Percentiles rank a stretch among this genome's conserved stretches.
Conservation (phyloP, 2,888 invertebrate species). For the Caenorhabditis angaria region DNA sequence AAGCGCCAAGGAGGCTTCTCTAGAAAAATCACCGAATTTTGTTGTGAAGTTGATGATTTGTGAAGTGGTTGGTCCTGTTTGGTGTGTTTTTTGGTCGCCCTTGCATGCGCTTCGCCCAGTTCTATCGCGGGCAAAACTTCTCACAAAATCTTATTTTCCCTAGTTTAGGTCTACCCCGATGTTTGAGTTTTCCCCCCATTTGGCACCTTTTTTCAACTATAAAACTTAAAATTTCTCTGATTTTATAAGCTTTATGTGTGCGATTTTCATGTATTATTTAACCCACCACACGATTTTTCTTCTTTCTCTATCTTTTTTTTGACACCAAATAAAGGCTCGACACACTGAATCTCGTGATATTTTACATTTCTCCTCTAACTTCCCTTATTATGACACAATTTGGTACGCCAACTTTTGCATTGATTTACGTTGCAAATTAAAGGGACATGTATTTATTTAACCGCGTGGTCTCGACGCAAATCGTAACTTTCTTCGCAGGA, state of each 20-base stretch:
- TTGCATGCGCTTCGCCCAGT: neutral
- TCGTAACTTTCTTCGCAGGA: too few species aligned
- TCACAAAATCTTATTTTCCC: neutral
- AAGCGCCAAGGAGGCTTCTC: neutral
- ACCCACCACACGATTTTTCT: neutral
- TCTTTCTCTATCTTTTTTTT: neutral
- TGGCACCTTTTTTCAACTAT: neutral
- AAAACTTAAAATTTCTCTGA: constrained; percentile 1
- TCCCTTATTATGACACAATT: too few species aligned
- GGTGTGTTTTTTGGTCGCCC: too few species aligned
- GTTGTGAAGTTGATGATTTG: neutral
- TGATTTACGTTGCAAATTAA: too few species aligned
- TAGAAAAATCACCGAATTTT: neutral
- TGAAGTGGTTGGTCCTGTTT: neutral
- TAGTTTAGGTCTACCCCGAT: neutral
- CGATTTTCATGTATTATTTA: neutral
- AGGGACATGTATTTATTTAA: too few species aligned
- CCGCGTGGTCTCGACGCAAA: too few species aligned
- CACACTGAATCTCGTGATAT: too few species aligned
- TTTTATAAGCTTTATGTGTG: neutral
- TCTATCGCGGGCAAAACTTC: neutral
- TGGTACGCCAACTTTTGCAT: too few species aligned
- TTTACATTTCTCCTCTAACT: too few species aligned
- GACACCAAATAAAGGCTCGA: neutral
- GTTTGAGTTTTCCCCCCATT: neutral